Conservation (phyloP, 1,140 invertebrate genomes). For the Maconellicoccus hirsutus region DNA sequence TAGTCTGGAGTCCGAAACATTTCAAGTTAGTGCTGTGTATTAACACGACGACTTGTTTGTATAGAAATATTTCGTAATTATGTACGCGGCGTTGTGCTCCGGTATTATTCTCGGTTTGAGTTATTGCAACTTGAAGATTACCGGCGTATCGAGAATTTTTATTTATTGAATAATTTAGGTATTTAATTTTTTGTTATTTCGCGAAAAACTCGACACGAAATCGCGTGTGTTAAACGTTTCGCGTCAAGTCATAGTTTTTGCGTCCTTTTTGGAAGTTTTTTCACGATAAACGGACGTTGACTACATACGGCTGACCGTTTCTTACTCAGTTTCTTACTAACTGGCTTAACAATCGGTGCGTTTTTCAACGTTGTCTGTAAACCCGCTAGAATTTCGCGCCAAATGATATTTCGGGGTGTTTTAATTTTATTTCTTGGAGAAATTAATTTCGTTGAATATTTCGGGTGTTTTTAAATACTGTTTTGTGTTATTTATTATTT, state of each 20-base stretch:
- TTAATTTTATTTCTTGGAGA: neutral
- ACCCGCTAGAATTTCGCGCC: neutral
- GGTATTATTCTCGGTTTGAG: too few species aligned
- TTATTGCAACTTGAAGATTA: too few species aligned
- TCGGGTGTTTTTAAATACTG: too few species aligned
- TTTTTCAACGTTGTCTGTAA: neutral
- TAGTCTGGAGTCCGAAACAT: slow-evolving; percentile 18
- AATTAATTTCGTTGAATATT: too few species aligned
- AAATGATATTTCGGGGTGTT: neutral
- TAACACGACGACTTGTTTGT: slow-evolving; percentile 20
- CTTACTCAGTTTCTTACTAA: neutral
- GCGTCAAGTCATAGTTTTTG: neutral
- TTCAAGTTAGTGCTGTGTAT: slow-evolving; percentile 14
- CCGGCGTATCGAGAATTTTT: too few species aligned
- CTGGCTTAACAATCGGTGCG: neutral
- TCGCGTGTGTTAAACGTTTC: neutral
- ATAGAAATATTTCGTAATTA: neutral
- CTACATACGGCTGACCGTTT: neutral
- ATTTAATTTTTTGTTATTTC: too few species aligned
- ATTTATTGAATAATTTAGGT: too few species aligned
- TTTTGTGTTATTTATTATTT: too few species aligned
- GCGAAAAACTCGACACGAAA: neutral
- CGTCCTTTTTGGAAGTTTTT: neutral
- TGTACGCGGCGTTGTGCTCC: neutral
- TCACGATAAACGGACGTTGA: neutral